Evolutionary conservation across 35 echinoderm and acorn worm species (phyloP), one percentile per base, ranked within the genome.

Genomic region (Chiridota heheva): DNA sequence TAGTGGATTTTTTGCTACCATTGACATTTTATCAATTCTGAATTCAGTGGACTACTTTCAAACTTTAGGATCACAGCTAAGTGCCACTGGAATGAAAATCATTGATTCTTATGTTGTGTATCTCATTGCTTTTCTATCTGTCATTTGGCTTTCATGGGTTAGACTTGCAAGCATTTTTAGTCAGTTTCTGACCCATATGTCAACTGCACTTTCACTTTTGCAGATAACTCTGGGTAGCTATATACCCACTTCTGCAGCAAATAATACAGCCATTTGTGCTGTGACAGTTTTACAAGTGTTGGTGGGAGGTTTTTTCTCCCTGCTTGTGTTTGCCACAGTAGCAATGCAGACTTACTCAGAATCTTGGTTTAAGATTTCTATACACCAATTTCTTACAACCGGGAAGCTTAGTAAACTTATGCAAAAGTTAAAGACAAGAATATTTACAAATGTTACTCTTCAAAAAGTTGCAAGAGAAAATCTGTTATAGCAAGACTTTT

Each of bases 331-430:
- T n/a, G 7, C 69, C n/a, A 45, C 51, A 10, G 42, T 47, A 26
- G 69, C 69, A 3, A 73, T 73, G 69, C 41, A 73, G 37, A 42
- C 69, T 4, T 73, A 46, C 17, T 73, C 69, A 22, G 8, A 31
- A 15, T 30, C 42, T 40, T 30, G 69, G n/a, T n/a, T n/a, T n/a
- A n/a, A n/a, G n/a, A n/a, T n/a, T n/a, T n/a, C n/a, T n/a, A n/a
- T n/a, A n/a, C n/a, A n/a, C n/a, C n/a, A n/a, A n/a, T n/a, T n/a
- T n/a, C n/a, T n/a, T n/a, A n/a, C n/a, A n/a, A n/a, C n/a, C n/a
- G n/a, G n/a, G n/a, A n/a, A n/a, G n/a, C n/a, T n/a, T n/a, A n/a
- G n/a, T n/a, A n/a, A n/a, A n/a, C n/a, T n/a, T n/a, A n/a, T n/a
- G n/a, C n/a, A n/a, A n/a, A n/a, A n/a, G n/a, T n/a, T n/a, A n/a